These are phyloP conservation scores for Schrankia costaestrigalis DNA, from an alignment of 2,888 invertebrate species.

Conservation along the genomic window DNA sequence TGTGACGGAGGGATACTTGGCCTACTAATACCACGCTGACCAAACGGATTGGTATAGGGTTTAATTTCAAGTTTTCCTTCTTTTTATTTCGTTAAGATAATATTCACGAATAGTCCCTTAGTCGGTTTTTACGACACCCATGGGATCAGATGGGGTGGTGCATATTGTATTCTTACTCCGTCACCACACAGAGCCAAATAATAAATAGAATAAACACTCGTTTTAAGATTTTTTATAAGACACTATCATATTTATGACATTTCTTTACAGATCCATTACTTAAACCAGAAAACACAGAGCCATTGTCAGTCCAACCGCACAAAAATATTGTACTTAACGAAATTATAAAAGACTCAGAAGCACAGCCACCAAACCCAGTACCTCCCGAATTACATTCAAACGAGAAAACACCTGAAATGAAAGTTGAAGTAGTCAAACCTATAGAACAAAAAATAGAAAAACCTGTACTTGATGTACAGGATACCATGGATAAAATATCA, in stretches of 20 bases:
- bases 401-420: slow-evolving; percentile 53
- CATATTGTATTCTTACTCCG: too few species aligned
- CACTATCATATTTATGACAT: slow-evolving; percentile 2
- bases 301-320: slow-evolving; percentile 23
- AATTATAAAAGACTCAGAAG: slow-evolving; percentile 59
- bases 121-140: too few species aligned
- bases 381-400: slow-evolving; percentile 67
- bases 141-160: too few species aligned
- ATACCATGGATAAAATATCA: slow-evolving; percentile 41
- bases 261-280: slow-evolving; percentile 44
- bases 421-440: slow-evolving; percentile 34
- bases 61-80: too few species aligned
- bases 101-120: too few species aligned
- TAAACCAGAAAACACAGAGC: slow-evolving; percentile 38
- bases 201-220: background rate
- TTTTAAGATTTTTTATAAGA: background rate
- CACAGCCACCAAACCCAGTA: slow-evolving; percentile 70
- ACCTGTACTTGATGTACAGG: slow-evolving; percentile 43
- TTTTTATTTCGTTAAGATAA: too few species aligned
- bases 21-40: too few species aligned
- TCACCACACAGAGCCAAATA: too few species aligned
- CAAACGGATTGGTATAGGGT: too few species aligned
- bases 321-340: slow-evolving; percentile 29
- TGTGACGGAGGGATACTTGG: too few species aligned
- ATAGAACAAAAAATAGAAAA: slow-evolving; percentile 60